phyloP scores from a whole-genome alignment of 2,113 vertebrate genomes.

The Oncorhynchus kisutch region DNA sequence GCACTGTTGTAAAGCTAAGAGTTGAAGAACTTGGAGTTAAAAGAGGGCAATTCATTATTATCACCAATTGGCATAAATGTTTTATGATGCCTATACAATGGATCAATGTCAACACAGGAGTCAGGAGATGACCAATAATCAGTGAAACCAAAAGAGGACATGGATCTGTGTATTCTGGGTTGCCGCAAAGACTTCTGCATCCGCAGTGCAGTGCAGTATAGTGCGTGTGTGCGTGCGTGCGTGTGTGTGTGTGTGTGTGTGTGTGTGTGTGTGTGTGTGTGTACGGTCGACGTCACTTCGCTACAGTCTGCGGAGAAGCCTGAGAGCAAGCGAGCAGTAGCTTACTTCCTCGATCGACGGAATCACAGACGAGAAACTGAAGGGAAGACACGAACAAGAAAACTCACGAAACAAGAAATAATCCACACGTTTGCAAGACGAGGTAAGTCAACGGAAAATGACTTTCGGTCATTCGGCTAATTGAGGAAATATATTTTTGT shows the following conservation, averaged over 20 bases:
- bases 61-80: background rate
- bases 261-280: background rate
- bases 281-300: conserved; percentile 60
- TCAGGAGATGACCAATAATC: background rate
- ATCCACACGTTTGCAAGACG: conserved; percentile 22
- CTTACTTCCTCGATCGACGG: conserved; percentile 65
- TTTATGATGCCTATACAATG: background rate
- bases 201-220: background rate
- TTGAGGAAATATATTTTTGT: background rate
- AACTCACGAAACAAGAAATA: conserved; percentile 27
- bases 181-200: background rate
- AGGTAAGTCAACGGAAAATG: conserved; percentile 42
- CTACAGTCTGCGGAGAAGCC: conserved; percentile 25
- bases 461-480: background rate
- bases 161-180: background rate
- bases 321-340: conserved; percentile 40
- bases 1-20: background rate
- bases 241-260: background rate
- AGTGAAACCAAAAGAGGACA: background rate
- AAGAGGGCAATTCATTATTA: background rate
- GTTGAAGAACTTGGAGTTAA: background rate
- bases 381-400: conserved; percentile 26
- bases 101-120: background rate
- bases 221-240: background rate
- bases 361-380: conserved; percentile 49